phyloP scores from a whole-genome alignment of 2,797 vertebrate species.

The Silurus aristotelis region DNA sequence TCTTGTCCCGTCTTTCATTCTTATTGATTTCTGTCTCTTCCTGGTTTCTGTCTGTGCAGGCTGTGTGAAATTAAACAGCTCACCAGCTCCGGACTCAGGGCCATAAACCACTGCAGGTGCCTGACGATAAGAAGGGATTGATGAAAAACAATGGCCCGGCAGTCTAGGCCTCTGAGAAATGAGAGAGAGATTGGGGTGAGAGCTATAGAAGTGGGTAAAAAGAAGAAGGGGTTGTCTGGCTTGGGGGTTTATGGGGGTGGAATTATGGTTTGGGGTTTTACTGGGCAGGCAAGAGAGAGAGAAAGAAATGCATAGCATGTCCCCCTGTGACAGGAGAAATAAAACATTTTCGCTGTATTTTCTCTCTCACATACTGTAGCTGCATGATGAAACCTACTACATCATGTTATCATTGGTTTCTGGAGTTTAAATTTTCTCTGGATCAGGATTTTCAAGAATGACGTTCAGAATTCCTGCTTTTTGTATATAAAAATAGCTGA shows the following conservation, averaged over 20 bases:
- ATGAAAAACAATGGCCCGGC: slow-evolving; percentile 45
- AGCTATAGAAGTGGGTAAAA: not conserved
- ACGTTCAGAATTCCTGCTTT: not conserved
- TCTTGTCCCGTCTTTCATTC: slow-evolving; percentile 37
- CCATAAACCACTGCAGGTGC: slow-evolving; percentile 44
- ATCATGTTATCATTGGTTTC: not conserved
- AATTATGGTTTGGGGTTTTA: not conserved
- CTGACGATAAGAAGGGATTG: slow-evolving; percentile 42
- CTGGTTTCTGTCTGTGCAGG: slow-evolving; percentile 53
- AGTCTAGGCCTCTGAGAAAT: slow-evolving; percentile 13
- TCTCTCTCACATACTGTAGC: not conserved
- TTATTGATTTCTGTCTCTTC: slow-evolving; percentile 45
- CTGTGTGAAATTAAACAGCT: slow-evolving; percentile 57
- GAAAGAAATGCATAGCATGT: slow-evolving; percentile 22
- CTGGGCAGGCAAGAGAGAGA: not conserved
- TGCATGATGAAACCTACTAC: not conserved
- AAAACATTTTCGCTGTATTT: not conserved
- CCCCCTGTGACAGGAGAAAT: not conserved
- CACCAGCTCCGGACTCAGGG: slow-evolving; percentile 17
- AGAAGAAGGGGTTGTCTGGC: not conserved
- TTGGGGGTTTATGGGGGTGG: not conserved
- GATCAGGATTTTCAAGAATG: not conserved
- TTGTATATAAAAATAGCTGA: not conserved
- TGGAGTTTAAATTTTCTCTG: not conserved
- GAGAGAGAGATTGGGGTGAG: slow-evolving; percentile 13